Conservation (phyloP, 1,140 invertebrate species). For the Campoletis sonorensis region DNA sequence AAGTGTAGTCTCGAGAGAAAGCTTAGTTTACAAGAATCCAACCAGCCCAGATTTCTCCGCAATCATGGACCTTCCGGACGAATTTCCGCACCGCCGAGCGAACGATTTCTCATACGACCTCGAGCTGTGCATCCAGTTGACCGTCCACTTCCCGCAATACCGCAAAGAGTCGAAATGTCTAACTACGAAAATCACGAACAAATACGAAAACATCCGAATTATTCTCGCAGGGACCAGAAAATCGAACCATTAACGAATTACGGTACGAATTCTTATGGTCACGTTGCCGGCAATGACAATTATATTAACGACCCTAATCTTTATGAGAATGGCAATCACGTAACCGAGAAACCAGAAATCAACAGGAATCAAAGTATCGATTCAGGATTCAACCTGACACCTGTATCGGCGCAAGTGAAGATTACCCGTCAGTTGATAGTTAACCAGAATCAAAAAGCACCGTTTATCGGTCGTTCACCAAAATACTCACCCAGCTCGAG, state of each 20-base stretch:
- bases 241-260: conserved; percentile 34
- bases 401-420: conserved; percentile 63
- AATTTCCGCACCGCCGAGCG: conserved; percentile 69
- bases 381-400: conserved; percentile 57
- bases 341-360: conserved; percentile 45
- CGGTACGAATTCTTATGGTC: conserved; percentile 27
- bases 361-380: conserved; percentile 57
- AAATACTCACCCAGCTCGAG: conserved; percentile 72
- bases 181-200: conserved; percentile 66
- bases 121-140: conserved; percentile 68
- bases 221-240: conserved; percentile 5
- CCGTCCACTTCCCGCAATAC: conserved; percentile 70
- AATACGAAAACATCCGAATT: conserved; percentile 45
- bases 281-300: conserved; percentile 36
- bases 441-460: conserved; percentile 56
- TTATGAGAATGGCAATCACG: conserved; percentile 57
- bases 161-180: conserved; percentile 65
- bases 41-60: conserved; percentile 63
- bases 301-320: conserved; percentile 47
- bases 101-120: conserved; percentile 64
- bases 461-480: conserved; percentile 53
- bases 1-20: conserved; percentile 68
- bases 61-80: conserved; percentile 69
- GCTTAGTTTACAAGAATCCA: conserved; percentile 70
- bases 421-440: conserved; percentile 60